phyloP scores from a whole-genome alignment of 1,140 invertebrate genomes.

The Diorhabda sublineata region DNA sequence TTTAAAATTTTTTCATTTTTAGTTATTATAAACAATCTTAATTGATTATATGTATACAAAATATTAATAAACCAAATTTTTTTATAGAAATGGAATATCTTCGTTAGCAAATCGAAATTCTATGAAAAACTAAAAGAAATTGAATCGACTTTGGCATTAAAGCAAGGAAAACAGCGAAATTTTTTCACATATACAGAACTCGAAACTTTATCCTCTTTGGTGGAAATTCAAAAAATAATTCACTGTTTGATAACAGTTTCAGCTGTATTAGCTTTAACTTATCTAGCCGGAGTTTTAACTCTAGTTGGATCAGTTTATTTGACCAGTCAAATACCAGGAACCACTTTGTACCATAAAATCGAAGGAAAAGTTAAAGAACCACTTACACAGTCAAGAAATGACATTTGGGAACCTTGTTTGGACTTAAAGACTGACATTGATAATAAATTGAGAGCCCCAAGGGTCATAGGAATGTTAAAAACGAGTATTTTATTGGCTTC shows the following conservation, averaged over 20 bases:
- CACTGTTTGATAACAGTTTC: slow-evolving; percentile 59
- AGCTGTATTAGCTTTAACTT: slow-evolving; percentile 64
- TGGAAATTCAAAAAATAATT: slow-evolving; percentile 51
- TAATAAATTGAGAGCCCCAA: slow-evolving; percentile 21
- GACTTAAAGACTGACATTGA: slow-evolving; percentile 8
- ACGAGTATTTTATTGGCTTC: slow-evolving; percentile 42
- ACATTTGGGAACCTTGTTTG: neutral
- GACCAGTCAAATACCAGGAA: slow-evolving; percentile 56
- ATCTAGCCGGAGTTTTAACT: slow-evolving; percentile 66
- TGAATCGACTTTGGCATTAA: slow-evolving; percentile 66
- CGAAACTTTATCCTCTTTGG: slow-evolving; percentile 55
- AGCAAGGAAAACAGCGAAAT: slow-evolving; percentile 64
- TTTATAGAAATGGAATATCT: slow-evolving; percentile 78
- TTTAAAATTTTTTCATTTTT: too few species aligned
- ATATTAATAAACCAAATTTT: slow-evolving; percentile 11
- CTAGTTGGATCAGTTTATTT: slow-evolving; percentile 66
- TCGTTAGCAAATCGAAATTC: slow-evolving; percentile 66
- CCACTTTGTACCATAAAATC: slow-evolving; percentile 35
- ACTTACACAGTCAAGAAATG: neutral
- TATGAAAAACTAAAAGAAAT: slow-evolving; percentile 64
- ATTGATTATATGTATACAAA: too few species aligned
- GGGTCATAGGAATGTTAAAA: slow-evolving; percentile 37
- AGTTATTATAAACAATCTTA: too few species aligned
- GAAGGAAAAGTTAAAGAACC: slow-evolving; percentile 6
- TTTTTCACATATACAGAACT: slow-evolving; percentile 87